Evolutionary conservation across 2,113 vertebrate genomes (phyloP).

Genomic region (Calidris pygmaea): DNA sequence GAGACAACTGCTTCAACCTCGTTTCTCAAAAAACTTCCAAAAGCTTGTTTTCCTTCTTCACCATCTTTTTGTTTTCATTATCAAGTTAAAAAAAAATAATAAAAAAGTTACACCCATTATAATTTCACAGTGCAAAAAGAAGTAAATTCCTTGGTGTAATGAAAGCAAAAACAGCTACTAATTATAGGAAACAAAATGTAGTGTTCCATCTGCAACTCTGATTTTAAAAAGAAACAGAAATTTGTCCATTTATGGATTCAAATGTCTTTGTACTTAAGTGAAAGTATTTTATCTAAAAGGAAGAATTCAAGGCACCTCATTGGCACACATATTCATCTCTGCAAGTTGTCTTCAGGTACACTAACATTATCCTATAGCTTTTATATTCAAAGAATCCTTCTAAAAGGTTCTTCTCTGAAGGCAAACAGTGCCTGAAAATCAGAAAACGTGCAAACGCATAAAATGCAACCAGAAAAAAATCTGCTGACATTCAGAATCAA

Average conservation of each 20-base stretch:
- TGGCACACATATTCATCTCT: not conserved
- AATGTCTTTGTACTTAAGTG: not conserved
- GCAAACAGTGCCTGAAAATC: not conserved
- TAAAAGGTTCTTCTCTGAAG: not conserved
- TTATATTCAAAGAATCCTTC: not conserved
- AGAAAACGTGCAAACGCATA: fast-evolving
- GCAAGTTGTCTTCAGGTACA: not conserved
- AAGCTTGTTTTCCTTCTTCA: not conserved
- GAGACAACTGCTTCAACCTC: not conserved
- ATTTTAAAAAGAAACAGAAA: not conserved
- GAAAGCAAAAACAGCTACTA: not conserved
- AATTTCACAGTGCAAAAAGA: not conserved
- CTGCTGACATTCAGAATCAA: not conserved
- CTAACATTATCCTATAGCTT: not conserved
- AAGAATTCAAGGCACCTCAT: not conserved
- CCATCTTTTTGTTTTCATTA: not conserved
- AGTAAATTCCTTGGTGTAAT: not conserved
- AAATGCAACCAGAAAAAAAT: not conserved
- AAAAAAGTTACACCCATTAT: not conserved
- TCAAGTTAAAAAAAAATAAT: not conserved
- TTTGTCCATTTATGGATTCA: not conserved
- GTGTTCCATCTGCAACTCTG: not conserved
- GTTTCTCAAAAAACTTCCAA: not conserved
- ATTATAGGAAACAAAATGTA: not conserved
- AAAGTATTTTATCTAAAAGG: not conserved